Evolutionary conservation across 2,113 vertebrate species (phyloP).

Genomic region (Actenoides lindsayi): DNA sequence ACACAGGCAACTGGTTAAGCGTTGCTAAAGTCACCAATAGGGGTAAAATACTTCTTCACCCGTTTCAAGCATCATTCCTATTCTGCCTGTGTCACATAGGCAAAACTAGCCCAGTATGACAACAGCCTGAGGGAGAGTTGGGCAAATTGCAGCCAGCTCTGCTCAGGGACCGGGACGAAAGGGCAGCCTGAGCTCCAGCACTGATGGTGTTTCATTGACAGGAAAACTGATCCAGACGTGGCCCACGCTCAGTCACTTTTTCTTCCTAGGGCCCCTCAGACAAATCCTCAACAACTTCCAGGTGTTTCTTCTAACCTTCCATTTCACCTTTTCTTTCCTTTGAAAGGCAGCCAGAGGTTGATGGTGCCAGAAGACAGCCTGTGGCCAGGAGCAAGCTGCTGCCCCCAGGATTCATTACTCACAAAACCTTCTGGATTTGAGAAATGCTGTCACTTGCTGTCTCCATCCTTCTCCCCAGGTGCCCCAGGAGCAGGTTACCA

Average conservation of each 20-base stretch:
- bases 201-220: background rate
- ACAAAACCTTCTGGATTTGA: background rate
- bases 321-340: background rate
- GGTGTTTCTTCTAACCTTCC: background rate
- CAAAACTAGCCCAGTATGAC: background rate
- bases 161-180: background rate
- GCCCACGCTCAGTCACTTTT: background rate
- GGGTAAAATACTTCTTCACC: background rate
- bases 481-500: background rate
- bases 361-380: background rate
- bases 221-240: background rate
- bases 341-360: background rate
- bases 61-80: background rate
- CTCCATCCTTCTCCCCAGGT: background rate
- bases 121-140: background rate
- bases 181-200: background rate
- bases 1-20: background rate
- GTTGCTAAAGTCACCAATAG: background rate
- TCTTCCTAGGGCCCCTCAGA: background rate
- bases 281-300: background rate
- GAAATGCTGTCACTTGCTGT: background rate
- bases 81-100: background rate
- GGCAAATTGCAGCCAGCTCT: background rate
- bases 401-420: background rate
- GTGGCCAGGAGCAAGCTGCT: background rate